A percentile compares a stretch with the other conserved stretches of the same genome.
phyloP scores from a whole-genome alignment of 2,888 invertebrate genomes.

The Tuta absoluta region DNA sequence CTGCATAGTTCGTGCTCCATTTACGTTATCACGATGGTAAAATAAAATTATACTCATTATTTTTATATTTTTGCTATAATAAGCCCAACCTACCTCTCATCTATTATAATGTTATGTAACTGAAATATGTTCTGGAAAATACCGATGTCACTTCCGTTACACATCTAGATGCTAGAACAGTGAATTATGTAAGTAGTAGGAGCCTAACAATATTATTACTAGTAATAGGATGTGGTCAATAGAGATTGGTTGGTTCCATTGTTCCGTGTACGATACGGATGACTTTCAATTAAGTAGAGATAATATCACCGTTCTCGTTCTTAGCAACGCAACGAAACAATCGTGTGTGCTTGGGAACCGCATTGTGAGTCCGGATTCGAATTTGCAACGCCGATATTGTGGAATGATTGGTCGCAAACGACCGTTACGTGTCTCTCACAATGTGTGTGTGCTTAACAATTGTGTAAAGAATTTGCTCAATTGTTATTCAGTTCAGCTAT shows the following conservation, averaged over 20 bases:
- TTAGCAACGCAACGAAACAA: constrained; percentile 1
- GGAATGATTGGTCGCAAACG: constrained; percentile 46
- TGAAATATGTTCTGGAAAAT: not conserved
- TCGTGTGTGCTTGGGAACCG: constrained; percentile 10
- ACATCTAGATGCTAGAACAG: too few species aligned
- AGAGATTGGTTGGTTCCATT: not conserved
- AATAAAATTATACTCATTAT: constrained; percentile 63
- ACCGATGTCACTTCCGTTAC: not conserved
- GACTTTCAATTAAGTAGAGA: constrained; percentile 11
- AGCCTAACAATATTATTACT: too few species aligned
- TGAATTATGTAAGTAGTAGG: too few species aligned
- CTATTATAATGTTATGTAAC: not conserved
- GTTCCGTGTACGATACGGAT: not conserved
- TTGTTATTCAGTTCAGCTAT: constrained; percentile 61
- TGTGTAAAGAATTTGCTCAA: constrained; percentile 47
- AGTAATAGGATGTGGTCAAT: constrained; percentile 12
- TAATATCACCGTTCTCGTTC: constrained; percentile 4
- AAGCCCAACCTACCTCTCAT: constrained; percentile 40
- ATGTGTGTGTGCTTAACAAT: constrained; percentile 37
- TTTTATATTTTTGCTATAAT: constrained; percentile 53
- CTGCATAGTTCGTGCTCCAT: constrained; percentile 73
- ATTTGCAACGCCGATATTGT: constrained; percentile 31
- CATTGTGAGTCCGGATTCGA: constrained; percentile 8
- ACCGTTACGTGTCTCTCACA: constrained; percentile 42
- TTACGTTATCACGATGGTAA: constrained; percentile 72